phyloP scores from a whole-genome alignment of 2,113 vertebrate species.

The Psettodes erumei region DNA sequence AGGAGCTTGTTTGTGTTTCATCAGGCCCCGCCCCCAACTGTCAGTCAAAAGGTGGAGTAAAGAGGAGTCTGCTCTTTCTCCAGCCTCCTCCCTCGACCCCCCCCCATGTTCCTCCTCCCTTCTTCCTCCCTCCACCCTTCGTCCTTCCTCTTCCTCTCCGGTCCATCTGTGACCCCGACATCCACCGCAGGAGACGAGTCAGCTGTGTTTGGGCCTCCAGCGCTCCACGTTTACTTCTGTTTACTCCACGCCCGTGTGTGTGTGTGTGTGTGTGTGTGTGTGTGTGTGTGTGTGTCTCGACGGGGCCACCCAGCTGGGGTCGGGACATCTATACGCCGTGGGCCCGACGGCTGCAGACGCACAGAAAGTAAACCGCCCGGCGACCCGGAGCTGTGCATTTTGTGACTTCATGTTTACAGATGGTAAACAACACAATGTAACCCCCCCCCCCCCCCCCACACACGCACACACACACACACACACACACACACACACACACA shows the following conservation, averaged over 20 bases:
- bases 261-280: conserved; percentile 11
- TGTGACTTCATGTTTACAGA: too few relatives aligned
- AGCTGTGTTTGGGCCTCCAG: conserved; percentile 77
- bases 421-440: too few relatives aligned
- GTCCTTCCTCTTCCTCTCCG: conserved; percentile 10
- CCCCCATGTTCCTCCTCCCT: background rate
- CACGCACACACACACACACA: too few relatives aligned
- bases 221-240: conserved; percentile 54
- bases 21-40: too few relatives aligned
- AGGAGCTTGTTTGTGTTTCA: too few relatives aligned
- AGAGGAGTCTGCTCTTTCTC: background rate
- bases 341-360: background rate
- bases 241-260: conserved; percentile 52
- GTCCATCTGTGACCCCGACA: conserved; percentile 71
- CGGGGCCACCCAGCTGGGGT: conserved; percentile 63
- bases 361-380: conserved; percentile 26
- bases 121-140: background rate
- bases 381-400: too few relatives aligned
- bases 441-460: too few relatives aligned
- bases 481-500: too few relatives aligned
- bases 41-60: too few relatives aligned
- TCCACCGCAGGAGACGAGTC: conserved; percentile 60
- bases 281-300: conserved; percentile 1
- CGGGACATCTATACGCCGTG: conserved; percentile 29
- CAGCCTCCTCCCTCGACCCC: background rate